Evolutionary conservation across 2,888 invertebrate genomes (phyloP).

Genomic region (Cantharis nigra): DNA sequence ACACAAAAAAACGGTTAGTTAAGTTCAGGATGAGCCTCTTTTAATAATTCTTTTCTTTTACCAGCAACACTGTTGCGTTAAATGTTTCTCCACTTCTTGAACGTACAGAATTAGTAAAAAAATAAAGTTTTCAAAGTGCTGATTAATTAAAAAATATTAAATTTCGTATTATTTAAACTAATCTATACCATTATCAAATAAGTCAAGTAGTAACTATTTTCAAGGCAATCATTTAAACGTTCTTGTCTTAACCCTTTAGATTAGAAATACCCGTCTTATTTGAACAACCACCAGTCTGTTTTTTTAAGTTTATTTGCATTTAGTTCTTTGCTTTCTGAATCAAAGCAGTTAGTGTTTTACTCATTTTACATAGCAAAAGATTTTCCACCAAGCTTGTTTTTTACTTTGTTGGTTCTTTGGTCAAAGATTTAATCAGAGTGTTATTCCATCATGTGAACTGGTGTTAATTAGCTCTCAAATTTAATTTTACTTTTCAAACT

Average conservation of each 20-base stretch:
- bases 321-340: neutral
- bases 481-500: neutral
- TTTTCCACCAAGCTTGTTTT: neutral
- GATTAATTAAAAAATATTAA: no score
- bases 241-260: neutral
- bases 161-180: no score
- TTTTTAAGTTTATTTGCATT: neutral
- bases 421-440: neutral
- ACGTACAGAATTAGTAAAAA: no score
- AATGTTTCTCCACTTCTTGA: no score
- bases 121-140: no score
- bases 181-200: no score
- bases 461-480: neutral
- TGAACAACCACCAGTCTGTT: neutral
- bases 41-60: no score
- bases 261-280: neutral
- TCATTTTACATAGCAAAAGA: neutral
- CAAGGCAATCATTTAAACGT: no score
- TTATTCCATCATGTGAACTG: neutral
- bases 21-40: no score
- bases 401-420: neutral
- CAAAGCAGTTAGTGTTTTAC: neutral
- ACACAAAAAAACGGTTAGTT: no score
- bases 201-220: no score
- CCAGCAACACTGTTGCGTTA: no score